A percentile compares a stretch with the other conserved stretches of the same genome.
phyloP scores from a whole-genome alignment of 2,888 invertebrate species.

The Dicycla oo region DNA sequence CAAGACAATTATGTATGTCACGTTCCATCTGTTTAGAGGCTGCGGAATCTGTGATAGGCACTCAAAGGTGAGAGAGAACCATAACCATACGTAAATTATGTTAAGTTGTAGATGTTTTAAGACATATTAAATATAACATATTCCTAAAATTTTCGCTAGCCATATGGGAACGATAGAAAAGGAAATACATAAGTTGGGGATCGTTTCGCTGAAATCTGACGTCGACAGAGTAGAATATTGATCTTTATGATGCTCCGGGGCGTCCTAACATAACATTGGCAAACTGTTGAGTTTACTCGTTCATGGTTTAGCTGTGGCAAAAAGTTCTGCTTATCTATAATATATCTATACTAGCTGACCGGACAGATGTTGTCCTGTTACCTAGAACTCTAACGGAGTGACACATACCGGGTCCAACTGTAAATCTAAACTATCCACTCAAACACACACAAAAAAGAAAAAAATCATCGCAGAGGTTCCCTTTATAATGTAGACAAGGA shows the following conservation, averaged over 20 bases:
- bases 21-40: neutral
- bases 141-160: neutral
- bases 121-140: neutral
- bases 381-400: too few species aligned
- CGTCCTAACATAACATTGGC: constrained; percentile 14
- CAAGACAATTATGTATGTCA: too few species aligned
- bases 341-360: too few species aligned
- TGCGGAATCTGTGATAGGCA: neutral
- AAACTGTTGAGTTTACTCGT: constrained; percentile 8
- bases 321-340: neutral
- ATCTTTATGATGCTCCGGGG: constrained; percentile 10
- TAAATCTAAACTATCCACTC: too few species aligned
- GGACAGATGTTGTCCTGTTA: too few species aligned
- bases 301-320: neutral
- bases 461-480: too few species aligned
- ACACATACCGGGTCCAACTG: too few species aligned
- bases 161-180: neutral
- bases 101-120: neutral
- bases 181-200: neutral
- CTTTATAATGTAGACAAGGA: too few species aligned
- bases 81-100: neutral
- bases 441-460: too few species aligned
- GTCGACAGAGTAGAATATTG: neutral
- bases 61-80: neutral
- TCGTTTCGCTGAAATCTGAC: neutral